phyloP scores from a whole-genome alignment of 1,140 invertebrate species.

The Wasmannia auropunctata region DNA sequence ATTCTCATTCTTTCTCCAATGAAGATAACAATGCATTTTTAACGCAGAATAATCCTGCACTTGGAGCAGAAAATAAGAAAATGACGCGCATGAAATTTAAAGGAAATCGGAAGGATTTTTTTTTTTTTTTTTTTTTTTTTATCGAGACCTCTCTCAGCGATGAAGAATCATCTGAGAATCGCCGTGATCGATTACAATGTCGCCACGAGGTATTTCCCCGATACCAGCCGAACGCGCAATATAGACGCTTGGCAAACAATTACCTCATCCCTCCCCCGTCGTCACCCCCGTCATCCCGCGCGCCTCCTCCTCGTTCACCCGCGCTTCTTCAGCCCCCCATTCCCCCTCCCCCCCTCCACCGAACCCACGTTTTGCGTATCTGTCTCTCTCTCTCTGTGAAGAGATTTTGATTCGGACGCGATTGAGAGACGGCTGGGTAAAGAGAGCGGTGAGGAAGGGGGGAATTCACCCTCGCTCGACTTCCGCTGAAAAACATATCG shows the following conservation, averaged over 20 bases:
- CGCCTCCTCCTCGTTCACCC: background rate
- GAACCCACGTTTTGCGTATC: constrained; percentile 37
- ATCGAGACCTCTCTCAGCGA: background rate
- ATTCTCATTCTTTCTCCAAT: background rate
- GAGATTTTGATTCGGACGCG: constrained; percentile 67
- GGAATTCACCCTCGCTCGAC: constrained; percentile 58
- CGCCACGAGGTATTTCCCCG: constrained; percentile 48
- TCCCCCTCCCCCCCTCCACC: too few relatives aligned
- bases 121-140: too few relatives aligned
- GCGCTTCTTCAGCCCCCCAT: background rate
- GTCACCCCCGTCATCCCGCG: background rate
- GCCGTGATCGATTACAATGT: constrained; percentile 54
- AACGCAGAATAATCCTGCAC: background rate
- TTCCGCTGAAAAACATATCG: constrained; percentile 62
- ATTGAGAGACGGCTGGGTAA: background rate
- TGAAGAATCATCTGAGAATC: constrained; percentile 43
- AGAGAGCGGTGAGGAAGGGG: background rate
- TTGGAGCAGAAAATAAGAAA: background rate
- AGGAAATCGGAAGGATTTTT: background rate
- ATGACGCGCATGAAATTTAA: background rate
- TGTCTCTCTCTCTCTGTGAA: constrained; percentile 45
- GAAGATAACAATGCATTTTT: background rate
- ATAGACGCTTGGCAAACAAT: constrained; percentile 68
- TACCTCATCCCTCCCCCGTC: constrained; percentile 21
- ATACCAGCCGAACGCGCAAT: constrained; percentile 62